phyloP scores from a whole-genome alignment of 2,797 vertebrate species.

The Labeo calbasu region DNA sequence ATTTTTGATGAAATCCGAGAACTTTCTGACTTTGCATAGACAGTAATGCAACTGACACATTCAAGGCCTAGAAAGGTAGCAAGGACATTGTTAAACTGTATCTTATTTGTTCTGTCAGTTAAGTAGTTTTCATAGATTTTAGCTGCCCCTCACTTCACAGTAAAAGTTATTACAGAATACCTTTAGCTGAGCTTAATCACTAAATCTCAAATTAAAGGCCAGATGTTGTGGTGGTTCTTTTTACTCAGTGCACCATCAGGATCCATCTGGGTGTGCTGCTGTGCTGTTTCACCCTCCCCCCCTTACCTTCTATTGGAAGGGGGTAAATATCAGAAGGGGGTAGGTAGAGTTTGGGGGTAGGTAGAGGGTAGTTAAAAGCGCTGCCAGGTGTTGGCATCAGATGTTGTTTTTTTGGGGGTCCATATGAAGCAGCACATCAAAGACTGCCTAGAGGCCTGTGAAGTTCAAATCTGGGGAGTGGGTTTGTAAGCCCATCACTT shows the following conservation, averaged over 20 bases:
- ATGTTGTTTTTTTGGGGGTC: slow-evolving; percentile 78
- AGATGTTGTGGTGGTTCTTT: slow-evolving; percentile 44
- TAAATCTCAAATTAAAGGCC: slow-evolving; percentile 34
- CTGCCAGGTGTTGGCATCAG: slow-evolving; percentile 83
- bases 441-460: slow-evolving; percentile 71
- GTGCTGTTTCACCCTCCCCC: slow-evolving; percentile 45
- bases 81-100: background rate
- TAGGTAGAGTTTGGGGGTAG: slow-evolving; percentile 65
- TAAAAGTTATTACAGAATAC: background rate
- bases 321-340: slow-evolving; percentile 63
- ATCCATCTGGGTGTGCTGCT: slow-evolving; percentile 54
- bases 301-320: slow-evolving; percentile 51
- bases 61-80: too few species aligned
- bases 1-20: too few species aligned
- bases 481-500: slow-evolving; percentile 56
- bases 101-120: background rate
- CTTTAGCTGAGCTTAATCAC: slow-evolving; percentile 24
- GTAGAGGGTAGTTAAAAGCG: slow-evolving; percentile 69
- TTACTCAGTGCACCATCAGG: slow-evolving; percentile 40
- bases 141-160: slow-evolving; percentile 11
- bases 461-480: slow-evolving; percentile 67
- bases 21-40: too few species aligned
- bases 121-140: background rate
- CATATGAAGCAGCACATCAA: slow-evolving; percentile 77
- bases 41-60: too few species aligned